These are phyloP conservation scores for Cotesia congregata DNA, from an alignment of 2,888 invertebrate species.

Conservation along the genomic window DNA sequence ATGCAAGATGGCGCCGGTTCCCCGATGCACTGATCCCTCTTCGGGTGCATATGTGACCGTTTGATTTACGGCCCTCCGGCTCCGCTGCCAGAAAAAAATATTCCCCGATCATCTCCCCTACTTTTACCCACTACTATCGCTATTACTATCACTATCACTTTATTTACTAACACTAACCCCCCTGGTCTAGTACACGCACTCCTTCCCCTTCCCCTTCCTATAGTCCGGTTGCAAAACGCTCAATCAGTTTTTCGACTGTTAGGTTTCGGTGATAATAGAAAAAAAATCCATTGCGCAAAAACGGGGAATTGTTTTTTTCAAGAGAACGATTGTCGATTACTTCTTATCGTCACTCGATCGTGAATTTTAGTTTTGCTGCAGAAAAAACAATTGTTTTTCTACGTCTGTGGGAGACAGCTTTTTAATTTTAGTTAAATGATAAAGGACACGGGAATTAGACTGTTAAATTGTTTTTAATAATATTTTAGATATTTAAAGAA, in stretches of 20 bases:
- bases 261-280: background rate
- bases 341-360: conserved; percentile 26
- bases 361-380: conserved; percentile 9
- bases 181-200: background rate
- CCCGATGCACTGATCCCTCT: conserved; percentile 39
- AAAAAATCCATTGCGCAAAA: conserved; percentile 9
- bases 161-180: conserved; percentile 4
- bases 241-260: conserved; percentile 32
- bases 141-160: conserved; percentile 1
- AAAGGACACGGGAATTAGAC: background rate
- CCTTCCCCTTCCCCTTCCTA: background rate
- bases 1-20: conserved; percentile 63
- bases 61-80: conserved; percentile 45
- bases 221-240: background rate
- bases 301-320: background rate
- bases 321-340: conserved; percentile 10
- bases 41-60: conserved; percentile 49
- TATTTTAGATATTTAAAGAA: background rate
- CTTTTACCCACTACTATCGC: background rate
- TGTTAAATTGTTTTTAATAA: background rate
- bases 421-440: background rate
- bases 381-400: conserved; percentile 8
- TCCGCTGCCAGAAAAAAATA: conserved; percentile 31
- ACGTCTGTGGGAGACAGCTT: background rate
- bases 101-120: conserved; percentile 10